Evolutionary conservation across 2,113 vertebrate genomes (phyloP).

Genomic region (Sceloporus tristichus): DNA sequence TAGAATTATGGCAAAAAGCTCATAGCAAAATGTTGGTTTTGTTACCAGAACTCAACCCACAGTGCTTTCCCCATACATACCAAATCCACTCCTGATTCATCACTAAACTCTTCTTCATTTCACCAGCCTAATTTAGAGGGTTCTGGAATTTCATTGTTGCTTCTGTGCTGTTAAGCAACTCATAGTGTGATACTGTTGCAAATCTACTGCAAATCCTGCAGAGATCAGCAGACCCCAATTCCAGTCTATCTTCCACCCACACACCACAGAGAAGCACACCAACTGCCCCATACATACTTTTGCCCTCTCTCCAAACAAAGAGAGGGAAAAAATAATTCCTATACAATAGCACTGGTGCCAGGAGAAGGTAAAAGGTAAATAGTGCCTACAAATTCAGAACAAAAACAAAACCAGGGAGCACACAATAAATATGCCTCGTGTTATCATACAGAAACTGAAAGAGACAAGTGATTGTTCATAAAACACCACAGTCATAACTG

Average conservation of each 20-base stretch:
- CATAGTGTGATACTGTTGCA: neutral
- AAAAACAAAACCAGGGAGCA: neutral
- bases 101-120: neutral
- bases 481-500: no score
- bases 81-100: no score
- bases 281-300: neutral
- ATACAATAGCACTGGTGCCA: no score
- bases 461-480: no score
- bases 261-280: no score
- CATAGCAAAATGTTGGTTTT: no score
- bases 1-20: neutral
- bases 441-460: neutral
- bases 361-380: neutral
- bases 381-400: neutral
- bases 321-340: neutral
- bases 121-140: neutral
- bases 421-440: neutral
- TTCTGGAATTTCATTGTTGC: no score
- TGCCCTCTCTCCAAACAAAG: neutral
- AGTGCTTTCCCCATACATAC: neutral
- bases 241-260: no score
- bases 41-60: no score
- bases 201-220: neutral
- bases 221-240: neutral
- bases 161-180: neutral